Evolutionary conservation across 2,113 vertebrate genomes (phyloP), one percentile per base, ranked within the genome.

Genomic region (Prolemur simus): DNA sequence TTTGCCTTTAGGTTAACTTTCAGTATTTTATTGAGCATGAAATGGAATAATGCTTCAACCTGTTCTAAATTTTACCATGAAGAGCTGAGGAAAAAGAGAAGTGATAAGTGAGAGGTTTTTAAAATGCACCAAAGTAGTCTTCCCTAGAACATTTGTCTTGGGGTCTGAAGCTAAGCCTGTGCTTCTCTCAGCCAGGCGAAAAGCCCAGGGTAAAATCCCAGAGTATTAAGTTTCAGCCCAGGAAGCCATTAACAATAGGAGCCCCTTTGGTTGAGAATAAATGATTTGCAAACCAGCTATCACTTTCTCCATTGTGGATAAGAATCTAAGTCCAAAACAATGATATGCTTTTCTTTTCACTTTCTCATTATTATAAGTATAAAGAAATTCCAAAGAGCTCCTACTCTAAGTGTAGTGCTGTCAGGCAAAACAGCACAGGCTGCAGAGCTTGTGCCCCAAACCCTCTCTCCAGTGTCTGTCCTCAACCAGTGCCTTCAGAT

Each of bases 251-350:
- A 68, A 96, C 56, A 84, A 58, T 76, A 29, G 37, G 76, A 73
- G 29, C 29, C 34, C 45, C 64, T 87, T 49, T 8, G 15, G 18
- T 39, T 42, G 23, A 94, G 68, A 95, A 84, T 63, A 84, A 95
- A 83, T 83, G 81, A 96, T 74, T 91, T 91, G 54, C 63, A 95
- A 89, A 93, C 14, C 8, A 95, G 63, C 8, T 47, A 77, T 93
- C 73, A 66, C 29, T 9, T 96, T 97, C 78, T 90, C 56, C 73
- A 60, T 37, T 76, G 87, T 47, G 60, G 39, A 69, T 87, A 97
- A 90, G 74, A 92, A 84, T 92, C 80, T 76, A 92, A 96, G 63
- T 39, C 49, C 86, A 90, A 97, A 97, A 76, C n/a, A 95, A 58
- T 87, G 56, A 58, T 21, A 71, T 27, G 42, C 54, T 87, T 96